Conservation (phyloP, 2,797 vertebrate species). For the Avahi laniger region DNA sequence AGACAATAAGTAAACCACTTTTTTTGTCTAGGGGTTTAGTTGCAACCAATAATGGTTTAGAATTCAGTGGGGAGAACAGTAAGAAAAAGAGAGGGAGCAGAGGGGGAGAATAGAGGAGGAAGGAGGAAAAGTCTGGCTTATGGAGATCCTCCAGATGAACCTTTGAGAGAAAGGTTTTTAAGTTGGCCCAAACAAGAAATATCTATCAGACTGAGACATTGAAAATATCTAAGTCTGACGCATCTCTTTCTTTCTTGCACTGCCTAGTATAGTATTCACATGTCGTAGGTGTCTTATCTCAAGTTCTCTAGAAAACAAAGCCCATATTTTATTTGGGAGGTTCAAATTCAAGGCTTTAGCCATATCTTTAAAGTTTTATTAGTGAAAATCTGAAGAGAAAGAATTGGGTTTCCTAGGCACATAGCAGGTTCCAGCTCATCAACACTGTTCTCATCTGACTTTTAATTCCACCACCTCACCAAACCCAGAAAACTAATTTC, state of each 20-base stretch:
- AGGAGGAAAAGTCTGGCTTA: neutral
- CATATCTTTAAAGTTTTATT: neutral
- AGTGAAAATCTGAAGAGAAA: conserved; percentile 7
- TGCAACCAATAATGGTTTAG: neutral
- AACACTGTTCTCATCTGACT: neutral
- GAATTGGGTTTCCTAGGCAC: neutral
- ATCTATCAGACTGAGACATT: neutral
- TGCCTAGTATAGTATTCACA: neutral
- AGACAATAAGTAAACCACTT: neutral
- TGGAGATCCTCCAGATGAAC: neutral
- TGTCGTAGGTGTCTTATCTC: neutral
- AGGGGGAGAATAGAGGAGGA: no score
- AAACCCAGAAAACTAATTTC: neutral
- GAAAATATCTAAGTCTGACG: neutral
- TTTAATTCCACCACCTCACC: neutral
- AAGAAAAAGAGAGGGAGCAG: neutral
- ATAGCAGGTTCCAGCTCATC: neutral
- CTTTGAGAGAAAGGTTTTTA: neutral
- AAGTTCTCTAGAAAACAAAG: neutral
- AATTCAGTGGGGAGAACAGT: neutral
- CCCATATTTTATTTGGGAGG: neutral
- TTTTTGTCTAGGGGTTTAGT: neutral
- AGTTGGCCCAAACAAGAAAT: neutral
- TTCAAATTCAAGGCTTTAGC: neutral
- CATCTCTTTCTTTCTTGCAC: neutral